phyloP scores from a whole-genome alignment of 2,113 vertebrate genomes.

The Sylvia atricapilla region DNA sequence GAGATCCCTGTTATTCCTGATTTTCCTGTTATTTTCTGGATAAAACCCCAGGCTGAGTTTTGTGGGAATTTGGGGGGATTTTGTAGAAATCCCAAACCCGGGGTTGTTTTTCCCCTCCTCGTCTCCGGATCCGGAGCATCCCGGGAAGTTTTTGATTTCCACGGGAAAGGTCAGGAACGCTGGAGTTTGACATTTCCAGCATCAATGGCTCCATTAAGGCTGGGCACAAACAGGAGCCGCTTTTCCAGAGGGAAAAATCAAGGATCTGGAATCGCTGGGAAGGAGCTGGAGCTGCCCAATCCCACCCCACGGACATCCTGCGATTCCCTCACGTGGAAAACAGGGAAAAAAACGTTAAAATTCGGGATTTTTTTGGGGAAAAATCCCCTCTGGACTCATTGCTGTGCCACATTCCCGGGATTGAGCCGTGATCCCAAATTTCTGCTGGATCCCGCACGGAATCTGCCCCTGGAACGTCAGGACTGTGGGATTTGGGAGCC shows the following conservation, averaged over 20 bases:
- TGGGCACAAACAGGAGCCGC: neutral
- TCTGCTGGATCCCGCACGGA: rapidly evolving
- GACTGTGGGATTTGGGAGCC: neutral
- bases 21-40: neutral
- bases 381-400: neutral
- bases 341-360: rapidly evolving
- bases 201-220: neutral
- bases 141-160: neutral
- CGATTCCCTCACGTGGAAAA: rapidly evolving
- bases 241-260: neutral
- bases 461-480: neutral
- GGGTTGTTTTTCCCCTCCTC: neutral
- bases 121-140: rapidly evolving
- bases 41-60: neutral
- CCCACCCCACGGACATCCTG: neutral
- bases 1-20: neutral
- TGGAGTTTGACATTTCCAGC: neutral
- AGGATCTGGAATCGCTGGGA: neutral
- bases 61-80: neutral
- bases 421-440: neutral
- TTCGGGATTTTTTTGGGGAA: neutral
- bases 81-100: neutral
- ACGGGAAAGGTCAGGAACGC: neutral
- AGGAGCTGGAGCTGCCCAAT: neutral
- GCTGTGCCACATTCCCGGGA: neutral